Conservation (phyloP, 2,113 vertebrate species). For the Oryzias curvinotus region DNA sequence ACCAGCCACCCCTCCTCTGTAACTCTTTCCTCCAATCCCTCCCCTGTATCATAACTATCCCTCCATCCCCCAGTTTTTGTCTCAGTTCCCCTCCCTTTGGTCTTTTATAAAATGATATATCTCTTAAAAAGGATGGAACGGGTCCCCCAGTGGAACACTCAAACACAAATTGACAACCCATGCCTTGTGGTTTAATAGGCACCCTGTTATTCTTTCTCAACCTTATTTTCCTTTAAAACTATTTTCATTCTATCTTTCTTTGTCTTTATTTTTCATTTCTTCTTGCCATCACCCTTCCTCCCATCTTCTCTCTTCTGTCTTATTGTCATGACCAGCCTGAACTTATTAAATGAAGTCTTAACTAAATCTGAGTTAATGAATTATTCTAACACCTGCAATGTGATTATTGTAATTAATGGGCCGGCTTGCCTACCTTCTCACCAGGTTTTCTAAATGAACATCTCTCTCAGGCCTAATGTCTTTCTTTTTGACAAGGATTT, state of each 20-base stretch:
- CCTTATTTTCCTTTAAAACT: constrained; percentile 16
- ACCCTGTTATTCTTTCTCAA: constrained; percentile 55
- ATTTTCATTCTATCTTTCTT: constrained; percentile 31
- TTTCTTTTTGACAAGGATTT: constrained; percentile 74
- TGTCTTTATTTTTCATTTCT: constrained; percentile 31
- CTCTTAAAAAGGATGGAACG: constrained; percentile 77
- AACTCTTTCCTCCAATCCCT: constrained; percentile 69
- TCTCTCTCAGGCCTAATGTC: constrained; percentile 65
- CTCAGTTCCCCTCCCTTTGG: constrained; percentile 75
- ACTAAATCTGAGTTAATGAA: constrained; percentile 82
- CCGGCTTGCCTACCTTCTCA: constrained; percentile 69
- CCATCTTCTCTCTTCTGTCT: constrained; percentile 37
- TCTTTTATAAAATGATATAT: constrained; percentile 83
- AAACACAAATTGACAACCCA: constrained; percentile 82
- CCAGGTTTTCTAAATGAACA: constrained; percentile 75
- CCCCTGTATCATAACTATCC: constrained; percentile 53
- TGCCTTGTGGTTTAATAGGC: constrained; percentile 75
- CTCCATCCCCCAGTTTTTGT: constrained; percentile 69
- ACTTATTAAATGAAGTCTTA: constrained; percentile 80
- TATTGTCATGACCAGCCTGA: constrained; percentile 75
- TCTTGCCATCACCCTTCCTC: constrained; percentile 44
- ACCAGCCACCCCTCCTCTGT: constrained; percentile 67
- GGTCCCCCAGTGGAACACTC: constrained; percentile 75
- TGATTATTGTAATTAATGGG: constrained; percentile 83
- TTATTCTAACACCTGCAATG: constrained; percentile 80